Evolutionary conservation across 2,797 vertebrate genomes (phyloP), one percentile per base, ranked within the genome.

Genomic region (Myripristis murdjan): DNA sequence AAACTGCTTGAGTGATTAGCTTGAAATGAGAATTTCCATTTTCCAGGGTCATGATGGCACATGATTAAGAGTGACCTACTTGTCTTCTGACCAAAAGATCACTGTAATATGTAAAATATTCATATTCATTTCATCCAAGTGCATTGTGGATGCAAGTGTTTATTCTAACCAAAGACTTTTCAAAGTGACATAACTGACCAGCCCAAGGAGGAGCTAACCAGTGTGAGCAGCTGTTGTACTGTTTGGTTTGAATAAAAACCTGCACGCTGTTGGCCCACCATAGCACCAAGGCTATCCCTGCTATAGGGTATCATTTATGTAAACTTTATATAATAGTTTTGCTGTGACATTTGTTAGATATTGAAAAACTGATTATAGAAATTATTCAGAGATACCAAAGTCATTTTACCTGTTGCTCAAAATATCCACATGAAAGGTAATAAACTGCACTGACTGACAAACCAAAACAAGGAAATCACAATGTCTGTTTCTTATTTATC

Each of bases 391-490:
- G 2, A 3, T 6, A 31, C 31, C 35, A 10, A 11, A 11, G 10
- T 37, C 11, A 10, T 11, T 37, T 37, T 11, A 10, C 35, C 60
- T 41, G 66, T 41, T 54, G 44, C 35, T 37, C 33, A 56, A 79
- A 22, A 10, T 35, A 51, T 63, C 59, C 18, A 56, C 59, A 39
- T 44, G 18, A 59, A 62, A 51, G 5, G 58, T 59, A 59, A 70
- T 61, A 73, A 73, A 73, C 57, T 53, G 63, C 22, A 47, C 10
- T 3, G 37, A 51, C 33, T 46, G 66, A 69, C 55, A 59, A 67
- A 73, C 47, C 46, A 64, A 60, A 18, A 66, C 64, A 89, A 71
- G n/a, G n/a, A n/a, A n/a, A n/a, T n/a, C n/a, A n/a, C 62, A 67
- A 28, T 70, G 73, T 72, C 10, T 37, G 10, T 35, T 35, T 35